Evolutionary conservation across 2,113 vertebrate genomes (phyloP).

Genomic region (Chaetodon trifascialis): DNA sequence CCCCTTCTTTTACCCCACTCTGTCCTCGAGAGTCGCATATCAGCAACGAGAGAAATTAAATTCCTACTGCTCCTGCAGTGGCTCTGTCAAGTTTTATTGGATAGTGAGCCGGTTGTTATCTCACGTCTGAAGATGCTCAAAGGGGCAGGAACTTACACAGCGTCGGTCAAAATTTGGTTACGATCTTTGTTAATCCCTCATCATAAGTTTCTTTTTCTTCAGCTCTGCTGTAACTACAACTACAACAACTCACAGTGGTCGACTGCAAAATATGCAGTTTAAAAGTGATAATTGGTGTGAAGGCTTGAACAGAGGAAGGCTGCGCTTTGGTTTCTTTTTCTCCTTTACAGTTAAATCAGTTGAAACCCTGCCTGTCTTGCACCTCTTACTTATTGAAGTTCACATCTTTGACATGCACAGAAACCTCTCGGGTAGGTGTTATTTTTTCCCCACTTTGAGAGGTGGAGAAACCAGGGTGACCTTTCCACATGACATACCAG

Average conservation of each 20-base stretch:
- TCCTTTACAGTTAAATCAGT: conserved; percentile 25
- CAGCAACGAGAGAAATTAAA: conserved; percentile 71
- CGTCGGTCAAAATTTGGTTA: conserved; percentile 16
- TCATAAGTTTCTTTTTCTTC: conserved; percentile 14
- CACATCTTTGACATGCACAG: conserved; percentile 52
- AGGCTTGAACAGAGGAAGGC: not conserved
- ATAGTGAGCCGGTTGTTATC: conserved; percentile 57
- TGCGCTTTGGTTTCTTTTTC: not conserved
- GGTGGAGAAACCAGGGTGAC: conserved; percentile 72
- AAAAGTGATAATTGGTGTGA: conserved; percentile 25
- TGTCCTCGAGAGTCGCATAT: conserved; percentile 66
- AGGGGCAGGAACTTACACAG: conserved; percentile 32
- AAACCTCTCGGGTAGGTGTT: conserved; percentile 61
- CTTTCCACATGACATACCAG: conserved; percentile 78
- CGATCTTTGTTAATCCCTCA: conserved; percentile 24
- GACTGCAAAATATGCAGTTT: not conserved
- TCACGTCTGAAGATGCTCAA: conserved; percentile 36
- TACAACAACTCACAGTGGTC: conserved; percentile 4
- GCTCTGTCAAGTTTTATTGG: conserved; percentile 60
- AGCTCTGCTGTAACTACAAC: not conserved
- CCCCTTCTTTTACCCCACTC: conserved; percentile 65
- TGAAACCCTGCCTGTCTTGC: conserved; percentile 29
- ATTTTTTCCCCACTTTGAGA: conserved; percentile 36
- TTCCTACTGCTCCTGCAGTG: conserved; percentile 57
- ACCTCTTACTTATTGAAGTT: conserved; percentile 42